phyloP scores from a whole-genome alignment of 2,888 invertebrate genomes.

The Andrena trimmerana region DNA sequence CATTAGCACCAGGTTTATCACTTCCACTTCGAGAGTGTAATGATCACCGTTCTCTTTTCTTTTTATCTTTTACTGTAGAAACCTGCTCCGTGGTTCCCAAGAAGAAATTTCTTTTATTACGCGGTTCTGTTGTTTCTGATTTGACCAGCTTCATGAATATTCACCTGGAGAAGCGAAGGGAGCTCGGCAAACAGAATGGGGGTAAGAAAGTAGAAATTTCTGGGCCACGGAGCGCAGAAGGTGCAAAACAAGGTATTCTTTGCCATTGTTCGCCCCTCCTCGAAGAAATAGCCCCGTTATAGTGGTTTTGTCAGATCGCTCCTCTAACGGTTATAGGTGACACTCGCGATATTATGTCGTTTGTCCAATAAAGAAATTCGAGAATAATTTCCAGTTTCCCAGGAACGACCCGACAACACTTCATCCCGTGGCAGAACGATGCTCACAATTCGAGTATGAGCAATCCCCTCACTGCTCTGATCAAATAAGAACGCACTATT shows the following conservation, averaged over 20 bases:
- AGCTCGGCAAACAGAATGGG: not conserved
- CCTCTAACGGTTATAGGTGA: not conserved
- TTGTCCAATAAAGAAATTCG: conserved; percentile 2
- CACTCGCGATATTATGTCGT: conserved; percentile 6
- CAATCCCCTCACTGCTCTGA: not conserved
- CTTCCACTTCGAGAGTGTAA: not conserved
- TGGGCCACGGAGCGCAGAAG: not conserved
- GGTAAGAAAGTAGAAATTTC: not conserved
- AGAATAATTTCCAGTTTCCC: not conserved
- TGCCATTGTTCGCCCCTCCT: not conserved
- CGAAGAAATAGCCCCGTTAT: not conserved
- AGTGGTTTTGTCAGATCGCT: conserved; percentile 1
- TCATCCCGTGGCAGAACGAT: not conserved
- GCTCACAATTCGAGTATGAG: not conserved
- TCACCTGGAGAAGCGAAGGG: not conserved
- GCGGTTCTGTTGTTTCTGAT: not conserved
- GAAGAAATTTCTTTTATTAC: not conserved
- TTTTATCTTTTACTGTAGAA: too few relatives aligned
- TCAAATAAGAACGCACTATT: not conserved
- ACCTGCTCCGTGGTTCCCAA: too few relatives aligned
- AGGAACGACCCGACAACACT: conserved; percentile 1
- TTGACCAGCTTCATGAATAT: not conserved
- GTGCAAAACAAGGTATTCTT: not conserved
- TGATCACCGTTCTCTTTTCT: not conserved
- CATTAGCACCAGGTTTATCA: not conserved